Conservation (phyloP, 2,888 invertebrate genomes). For the Clostera curtula region DNA sequence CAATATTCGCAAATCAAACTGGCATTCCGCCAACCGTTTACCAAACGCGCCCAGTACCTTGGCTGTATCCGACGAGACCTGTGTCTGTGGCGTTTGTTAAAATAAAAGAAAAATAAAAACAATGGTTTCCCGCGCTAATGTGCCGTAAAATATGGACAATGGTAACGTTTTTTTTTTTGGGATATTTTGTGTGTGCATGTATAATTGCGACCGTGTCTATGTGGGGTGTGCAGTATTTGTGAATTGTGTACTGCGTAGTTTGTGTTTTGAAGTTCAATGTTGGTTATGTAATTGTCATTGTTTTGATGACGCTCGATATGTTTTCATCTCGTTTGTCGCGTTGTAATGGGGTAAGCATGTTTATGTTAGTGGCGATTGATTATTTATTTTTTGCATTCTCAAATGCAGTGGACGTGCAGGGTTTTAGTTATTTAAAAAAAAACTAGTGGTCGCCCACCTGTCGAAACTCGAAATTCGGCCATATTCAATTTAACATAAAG, state of each 20-base stretch:
- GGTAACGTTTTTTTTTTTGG: slow-evolving; percentile 29
- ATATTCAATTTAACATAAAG: too few species aligned
- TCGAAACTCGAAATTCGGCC: too few species aligned
- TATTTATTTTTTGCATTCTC: too few species aligned
- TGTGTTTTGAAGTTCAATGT: slow-evolving; percentile 46
- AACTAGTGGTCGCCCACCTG: too few species aligned
- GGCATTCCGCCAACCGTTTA: slow-evolving; percentile 49
- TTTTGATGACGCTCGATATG: slow-evolving; percentile 20
- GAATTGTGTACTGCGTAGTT: slow-evolving; percentile 33
- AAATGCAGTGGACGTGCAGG: too few species aligned
- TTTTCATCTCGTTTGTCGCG: too few species aligned
- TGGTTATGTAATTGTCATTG: slow-evolving; percentile 50
- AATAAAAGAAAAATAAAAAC: slow-evolving; percentile 31
- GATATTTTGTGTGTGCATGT: slow-evolving; percentile 37
- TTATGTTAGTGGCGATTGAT: too few species aligned
- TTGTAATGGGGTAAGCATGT: too few species aligned
- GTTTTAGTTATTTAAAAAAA: too few species aligned
- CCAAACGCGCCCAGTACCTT: slow-evolving; percentile 40
- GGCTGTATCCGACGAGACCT: slow-evolving; percentile 33
- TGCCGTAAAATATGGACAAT: slow-evolving; percentile 58
- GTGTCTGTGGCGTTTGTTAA: slow-evolving; percentile 21
- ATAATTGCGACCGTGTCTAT: slow-evolving; percentile 16
- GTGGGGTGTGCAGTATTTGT: slow-evolving; percentile 21
- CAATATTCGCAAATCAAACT: slow-evolving; percentile 37
- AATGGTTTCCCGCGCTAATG: slow-evolving; percentile 52